A percentile compares a stretch with the other conserved stretches of the same genome.
Conservation (phyloP, 2,888 invertebrate genomes). For the Yponomeuta plumbellus region DNA sequence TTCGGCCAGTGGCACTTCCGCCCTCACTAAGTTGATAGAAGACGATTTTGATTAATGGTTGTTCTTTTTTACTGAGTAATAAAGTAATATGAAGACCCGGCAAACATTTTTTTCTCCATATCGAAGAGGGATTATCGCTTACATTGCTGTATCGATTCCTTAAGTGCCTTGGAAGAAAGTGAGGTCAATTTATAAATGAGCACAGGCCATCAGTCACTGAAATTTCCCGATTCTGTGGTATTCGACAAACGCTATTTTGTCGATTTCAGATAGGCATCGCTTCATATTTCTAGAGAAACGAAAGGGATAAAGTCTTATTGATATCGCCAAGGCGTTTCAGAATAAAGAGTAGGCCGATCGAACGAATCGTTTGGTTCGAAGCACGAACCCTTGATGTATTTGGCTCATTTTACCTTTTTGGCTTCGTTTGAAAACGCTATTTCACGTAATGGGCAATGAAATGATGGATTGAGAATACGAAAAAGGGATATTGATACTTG, state of each 20-base stretch:
- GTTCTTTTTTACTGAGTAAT: background rate
- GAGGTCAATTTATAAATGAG: conserved; percentile 10
- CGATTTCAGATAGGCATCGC: background rate
- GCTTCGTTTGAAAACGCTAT: conserved; percentile 6
- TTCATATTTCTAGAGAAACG: background rate
- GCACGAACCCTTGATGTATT: conserved; percentile 8
- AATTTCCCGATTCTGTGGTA: background rate
- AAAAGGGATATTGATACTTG: background rate
- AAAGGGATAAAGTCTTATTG: background rate
- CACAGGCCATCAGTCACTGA: conserved; percentile 3
- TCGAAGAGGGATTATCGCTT: conserved; percentile 1
- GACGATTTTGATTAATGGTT: background rate
- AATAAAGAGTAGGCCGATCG: background rate
- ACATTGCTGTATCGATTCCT: conserved; percentile 4
- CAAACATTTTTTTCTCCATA: background rate
- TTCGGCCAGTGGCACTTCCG: background rate
- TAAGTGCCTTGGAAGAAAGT: background rate
- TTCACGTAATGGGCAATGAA: conserved; percentile 9
- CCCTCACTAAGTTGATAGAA: background rate
- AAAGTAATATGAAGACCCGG: background rate
- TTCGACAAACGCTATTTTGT: background rate
- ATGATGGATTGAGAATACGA: background rate
- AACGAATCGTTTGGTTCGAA: background rate
- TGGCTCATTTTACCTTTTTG: conserved; percentile 10
- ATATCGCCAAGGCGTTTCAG: background rate